phyloP scores from a whole-genome alignment of 2,888 invertebrate genomes.

The Dynastes hyllus region DNA sequence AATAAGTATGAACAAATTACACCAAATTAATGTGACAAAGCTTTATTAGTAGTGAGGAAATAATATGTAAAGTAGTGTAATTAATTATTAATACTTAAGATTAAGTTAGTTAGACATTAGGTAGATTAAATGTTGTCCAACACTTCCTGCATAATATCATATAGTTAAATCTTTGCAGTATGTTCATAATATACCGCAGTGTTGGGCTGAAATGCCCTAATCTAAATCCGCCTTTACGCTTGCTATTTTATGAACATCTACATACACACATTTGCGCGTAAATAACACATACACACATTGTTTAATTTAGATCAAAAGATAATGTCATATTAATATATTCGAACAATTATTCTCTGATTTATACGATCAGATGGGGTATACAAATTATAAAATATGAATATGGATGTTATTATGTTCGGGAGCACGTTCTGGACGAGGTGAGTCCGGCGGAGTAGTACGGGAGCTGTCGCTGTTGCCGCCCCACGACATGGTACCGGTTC shows the following conservation, averaged over 20 bases:
- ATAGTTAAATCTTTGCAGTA: too few relatives aligned
- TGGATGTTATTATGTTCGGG: constrained; percentile 48
- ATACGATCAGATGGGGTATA: constrained; percentile 39
- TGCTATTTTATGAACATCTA: background rate
- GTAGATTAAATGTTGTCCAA: too few relatives aligned
- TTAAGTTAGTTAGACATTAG: too few relatives aligned
- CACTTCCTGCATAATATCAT: too few relatives aligned
- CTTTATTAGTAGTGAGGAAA: too few relatives aligned
- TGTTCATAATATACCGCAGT: too few relatives aligned
- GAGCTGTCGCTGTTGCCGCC: constrained; percentile 32
- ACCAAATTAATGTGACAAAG: too few relatives aligned
- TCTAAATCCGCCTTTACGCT: too few relatives aligned
- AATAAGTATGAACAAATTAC: too few relatives aligned
- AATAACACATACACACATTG: constrained; percentile 47
- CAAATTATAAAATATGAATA: constrained; percentile 52
- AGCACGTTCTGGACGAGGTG: constrained; percentile 34
- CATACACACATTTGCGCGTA: background rate
- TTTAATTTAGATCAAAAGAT: constrained; percentile 54
- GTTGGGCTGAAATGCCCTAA: too few relatives aligned
- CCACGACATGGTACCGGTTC: constrained; percentile 35
- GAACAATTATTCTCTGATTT: constrained; percentile 52
- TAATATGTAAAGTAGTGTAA: too few relatives aligned
- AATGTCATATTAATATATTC: constrained; percentile 53
- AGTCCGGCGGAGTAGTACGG: constrained; percentile 11
- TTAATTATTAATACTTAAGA: too few relatives aligned